Percentiles rank a stretch among this genome's conserved stretches.
Evolutionary conservation across 2,113 vertebrate species (phyloP).

Genomic region (Gymnobelideus leadbeateri): DNA sequence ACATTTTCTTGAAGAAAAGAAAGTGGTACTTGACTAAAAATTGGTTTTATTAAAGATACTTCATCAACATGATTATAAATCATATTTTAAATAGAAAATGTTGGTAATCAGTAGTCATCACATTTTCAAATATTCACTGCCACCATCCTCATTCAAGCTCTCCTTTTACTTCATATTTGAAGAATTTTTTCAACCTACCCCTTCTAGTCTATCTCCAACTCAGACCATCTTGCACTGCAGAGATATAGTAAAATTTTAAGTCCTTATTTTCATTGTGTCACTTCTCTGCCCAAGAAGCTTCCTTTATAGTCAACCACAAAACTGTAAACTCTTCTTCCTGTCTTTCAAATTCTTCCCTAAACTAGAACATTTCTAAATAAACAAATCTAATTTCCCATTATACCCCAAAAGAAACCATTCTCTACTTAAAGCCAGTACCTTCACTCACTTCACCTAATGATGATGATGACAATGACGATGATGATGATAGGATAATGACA

Average conservation of each 20-base stretch:
- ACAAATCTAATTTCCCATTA: not conserved
- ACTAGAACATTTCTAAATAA: not conserved
- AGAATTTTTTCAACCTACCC: not conserved
- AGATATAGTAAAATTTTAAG: not conserved
- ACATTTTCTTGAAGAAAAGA: not conserved
- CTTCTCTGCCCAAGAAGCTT: not conserved
- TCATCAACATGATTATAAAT: not conserved
- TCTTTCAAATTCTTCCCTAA: not conserved
- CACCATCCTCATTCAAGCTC: not conserved
- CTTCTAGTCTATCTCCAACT: not conserved
- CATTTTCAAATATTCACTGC: not conserved
- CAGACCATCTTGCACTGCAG: not conserved
- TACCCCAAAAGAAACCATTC: not conserved
- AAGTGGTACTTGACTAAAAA: not conserved
- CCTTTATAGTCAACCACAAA: not conserved
- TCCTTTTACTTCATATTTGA: not conserved
- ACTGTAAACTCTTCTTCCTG: not conserved
- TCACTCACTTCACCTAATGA: not conserved
- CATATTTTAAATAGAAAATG: not conserved
- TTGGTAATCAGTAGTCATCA: not conserved
- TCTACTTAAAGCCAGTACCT: not conserved
- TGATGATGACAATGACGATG: no score
- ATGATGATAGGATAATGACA: not conserved
- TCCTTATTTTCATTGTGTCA: not conserved
- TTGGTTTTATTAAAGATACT: constrained; percentile 7